Evolutionary conservation across 2,888 invertebrate species (phyloP), one percentile per base, ranked within the genome.

Genomic region (Tinea semifulvella): DNA sequence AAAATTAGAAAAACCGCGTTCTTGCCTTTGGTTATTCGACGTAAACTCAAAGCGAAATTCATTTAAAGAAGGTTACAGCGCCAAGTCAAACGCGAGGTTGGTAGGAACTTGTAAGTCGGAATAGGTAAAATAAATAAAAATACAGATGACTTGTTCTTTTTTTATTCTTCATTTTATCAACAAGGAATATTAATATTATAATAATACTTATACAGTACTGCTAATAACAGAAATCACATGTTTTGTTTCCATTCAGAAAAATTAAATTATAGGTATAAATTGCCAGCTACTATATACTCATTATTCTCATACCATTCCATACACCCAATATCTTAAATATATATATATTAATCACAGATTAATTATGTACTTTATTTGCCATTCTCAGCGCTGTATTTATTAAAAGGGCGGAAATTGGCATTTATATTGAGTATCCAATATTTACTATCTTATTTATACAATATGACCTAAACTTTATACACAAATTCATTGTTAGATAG

Each of bases 321-420:
- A 53, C 58, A 55, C 65, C 63, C 63, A 60, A 31, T 55, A 57
- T 54, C 58, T 62, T 60, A 64, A 61, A 68, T 72, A 67, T 68
- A 63, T 68, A 62, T 68, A 70, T 68, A 71, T 68, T 69, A 67
- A 79, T 79, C 79, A 79, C 79, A 79, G 79, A 70, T 74, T 63
- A 20, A 57, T 64, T 65, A 70, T 79, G 79, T 79, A 79, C 77
- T 77, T 73, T 60, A 38, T 51, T 18, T 46, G 31, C 36, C 35
- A 14, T 35, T 11, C 35, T 11, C 26, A 3, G 3, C 36, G 7
- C 10, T 36, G 13, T 13, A 13, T 31, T 31, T 14, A 31, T 17
- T 10, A 18, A 35, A 35, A 14, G 18, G 14, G 36, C 40, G 40
- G 19, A 39, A 22, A n/a, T 20, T 40, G 20, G 22, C 40, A 22